Evolutionary conservation across 2,113 vertebrate species (phyloP).

Genomic region (Argyrosomus japonicus): DNA sequence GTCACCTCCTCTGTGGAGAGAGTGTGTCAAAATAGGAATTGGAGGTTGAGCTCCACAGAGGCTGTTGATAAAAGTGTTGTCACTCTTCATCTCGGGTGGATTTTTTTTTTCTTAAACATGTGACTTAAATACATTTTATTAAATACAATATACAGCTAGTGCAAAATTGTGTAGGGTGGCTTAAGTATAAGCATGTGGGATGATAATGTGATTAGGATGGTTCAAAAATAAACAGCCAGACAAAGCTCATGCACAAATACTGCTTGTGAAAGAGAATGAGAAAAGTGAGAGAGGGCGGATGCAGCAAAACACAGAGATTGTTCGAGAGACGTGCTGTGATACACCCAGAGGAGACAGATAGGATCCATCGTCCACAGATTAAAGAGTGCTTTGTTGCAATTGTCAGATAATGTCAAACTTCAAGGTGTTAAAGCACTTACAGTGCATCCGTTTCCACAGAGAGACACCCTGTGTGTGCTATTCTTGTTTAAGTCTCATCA

Average conservation of each 20-base stretch:
- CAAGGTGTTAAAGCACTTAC: constrained; percentile 15
- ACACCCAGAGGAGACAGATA: constrained; percentile 1
- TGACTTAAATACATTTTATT: constrained; percentile 50
- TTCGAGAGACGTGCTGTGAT: constrained; percentile 3
- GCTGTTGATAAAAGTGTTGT: constrained; percentile 70
- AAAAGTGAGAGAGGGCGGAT: constrained; percentile 18
- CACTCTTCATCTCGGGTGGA: constrained; percentile 48
- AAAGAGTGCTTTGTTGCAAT: constrained; percentile 14
- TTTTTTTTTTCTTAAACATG: constrained; percentile 2
- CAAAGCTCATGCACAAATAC: constrained; percentile 54
- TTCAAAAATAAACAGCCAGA: constrained; percentile 68
- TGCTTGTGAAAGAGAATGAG: constrained; percentile 28
- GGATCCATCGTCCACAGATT: constrained; percentile 31
- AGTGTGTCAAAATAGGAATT: constrained; percentile 61
- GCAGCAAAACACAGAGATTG: constrained; percentile 9
- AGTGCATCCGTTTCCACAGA: constrained; percentile 3
- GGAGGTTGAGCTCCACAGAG: constrained; percentile 58
- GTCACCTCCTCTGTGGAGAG: constrained; percentile 61
- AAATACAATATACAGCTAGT: constrained; percentile 48
- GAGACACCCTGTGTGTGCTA: background rate
- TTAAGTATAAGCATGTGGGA: constrained; percentile 65
- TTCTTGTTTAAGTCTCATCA: constrained; percentile 22
- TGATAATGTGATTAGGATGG: constrained; percentile 71
- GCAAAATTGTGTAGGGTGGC: constrained; percentile 60
- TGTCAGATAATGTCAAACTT: constrained; percentile 27